These are phyloP conservation scores for Idris sp. DNA, from an alignment of 1,140 invertebrate genomes.

Conservation along the genomic window DNA sequence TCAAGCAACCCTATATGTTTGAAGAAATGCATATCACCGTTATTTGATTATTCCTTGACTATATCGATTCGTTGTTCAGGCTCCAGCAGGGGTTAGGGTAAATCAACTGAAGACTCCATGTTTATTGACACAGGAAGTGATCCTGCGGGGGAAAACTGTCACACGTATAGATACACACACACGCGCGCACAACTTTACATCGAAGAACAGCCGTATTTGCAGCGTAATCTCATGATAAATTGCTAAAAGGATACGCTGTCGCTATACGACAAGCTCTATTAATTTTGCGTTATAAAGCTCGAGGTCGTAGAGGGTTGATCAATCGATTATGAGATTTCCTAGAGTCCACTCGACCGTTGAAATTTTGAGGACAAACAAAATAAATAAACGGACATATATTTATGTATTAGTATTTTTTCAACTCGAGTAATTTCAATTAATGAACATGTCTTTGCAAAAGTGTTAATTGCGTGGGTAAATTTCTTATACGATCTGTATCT, in stretches of 20 bases:
- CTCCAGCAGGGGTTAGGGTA: constrained; percentile 67
- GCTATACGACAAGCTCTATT: constrained; percentile 74
- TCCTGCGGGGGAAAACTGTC: constrained; percentile 63
- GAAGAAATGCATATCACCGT: constrained; percentile 47
- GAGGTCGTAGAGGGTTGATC: constrained; percentile 27
- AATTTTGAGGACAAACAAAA: background rate
- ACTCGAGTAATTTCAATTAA: constrained; percentile 35
- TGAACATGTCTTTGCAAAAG: constrained; percentile 26
- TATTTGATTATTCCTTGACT: constrained; percentile 54
- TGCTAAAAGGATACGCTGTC: constrained; percentile 67
- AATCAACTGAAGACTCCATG: constrained; percentile 66
- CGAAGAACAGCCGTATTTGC: constrained; percentile 69
- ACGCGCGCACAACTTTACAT: constrained; percentile 11
- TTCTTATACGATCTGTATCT: constrained; percentile 26
- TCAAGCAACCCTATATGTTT: constrained; percentile 28
- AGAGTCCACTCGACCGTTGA: constrained; percentile 7
- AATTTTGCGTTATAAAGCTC: constrained; percentile 77
- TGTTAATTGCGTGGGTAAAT: constrained; percentile 39
- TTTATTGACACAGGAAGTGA: constrained; percentile 76
- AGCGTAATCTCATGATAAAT: constrained; percentile 78
- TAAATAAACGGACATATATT: background rate
- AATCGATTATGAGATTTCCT: constrained; percentile 39
- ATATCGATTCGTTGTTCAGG: constrained; percentile 67
- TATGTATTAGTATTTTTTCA: too few relatives aligned
- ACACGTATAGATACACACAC: constrained; percentile 9